These are phyloP conservation scores for Echinops telfairi DNA, from an alignment of 2,113 vertebrate genomes.

Conservation along the genomic window DNA sequence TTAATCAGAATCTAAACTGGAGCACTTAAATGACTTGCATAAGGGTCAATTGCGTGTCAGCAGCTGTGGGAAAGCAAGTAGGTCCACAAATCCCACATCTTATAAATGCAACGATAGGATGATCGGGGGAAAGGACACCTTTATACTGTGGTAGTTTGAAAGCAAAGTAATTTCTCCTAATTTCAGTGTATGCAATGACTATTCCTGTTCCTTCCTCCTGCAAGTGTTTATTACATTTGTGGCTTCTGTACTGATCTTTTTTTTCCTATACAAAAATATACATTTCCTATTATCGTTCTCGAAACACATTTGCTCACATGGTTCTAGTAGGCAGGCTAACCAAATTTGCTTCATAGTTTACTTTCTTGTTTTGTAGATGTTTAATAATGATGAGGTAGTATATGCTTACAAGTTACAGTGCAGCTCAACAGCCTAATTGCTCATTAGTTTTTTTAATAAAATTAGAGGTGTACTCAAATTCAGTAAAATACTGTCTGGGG, in stretches of 20 bases:
- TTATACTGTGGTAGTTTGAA: conserved; percentile 67
- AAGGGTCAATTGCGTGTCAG: conserved; percentile 72
- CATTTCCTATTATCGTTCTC: background rate
- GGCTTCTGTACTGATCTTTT: background rate
- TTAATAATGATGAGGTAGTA: conserved; percentile 20
- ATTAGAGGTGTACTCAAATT: background rate
- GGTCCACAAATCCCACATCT: conserved; percentile 67
- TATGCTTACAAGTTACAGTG: background rate
- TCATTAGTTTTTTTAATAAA: conserved; percentile 46
- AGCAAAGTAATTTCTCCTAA: background rate
- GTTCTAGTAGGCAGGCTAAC: background rate
- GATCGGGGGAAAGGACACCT: conserved; percentile 62
- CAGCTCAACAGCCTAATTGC: background rate
- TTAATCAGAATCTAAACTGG: conserved; percentile 70
- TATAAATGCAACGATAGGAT: conserved; percentile 55
- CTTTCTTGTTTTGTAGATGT: conserved; percentile 4
- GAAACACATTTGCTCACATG: background rate
- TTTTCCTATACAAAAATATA: background rate
- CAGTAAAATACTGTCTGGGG: background rate
- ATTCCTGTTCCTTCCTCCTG: background rate
- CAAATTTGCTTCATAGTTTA: background rate
- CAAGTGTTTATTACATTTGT: background rate
- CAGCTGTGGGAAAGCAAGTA: conserved; percentile 74
- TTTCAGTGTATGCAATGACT: background rate
- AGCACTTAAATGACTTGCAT: conserved; percentile 78